These are phyloP conservation scores for Muntiacus reevesi DNA, from an alignment of 2,113 vertebrate genomes.

Conservation along the genomic window DNA sequence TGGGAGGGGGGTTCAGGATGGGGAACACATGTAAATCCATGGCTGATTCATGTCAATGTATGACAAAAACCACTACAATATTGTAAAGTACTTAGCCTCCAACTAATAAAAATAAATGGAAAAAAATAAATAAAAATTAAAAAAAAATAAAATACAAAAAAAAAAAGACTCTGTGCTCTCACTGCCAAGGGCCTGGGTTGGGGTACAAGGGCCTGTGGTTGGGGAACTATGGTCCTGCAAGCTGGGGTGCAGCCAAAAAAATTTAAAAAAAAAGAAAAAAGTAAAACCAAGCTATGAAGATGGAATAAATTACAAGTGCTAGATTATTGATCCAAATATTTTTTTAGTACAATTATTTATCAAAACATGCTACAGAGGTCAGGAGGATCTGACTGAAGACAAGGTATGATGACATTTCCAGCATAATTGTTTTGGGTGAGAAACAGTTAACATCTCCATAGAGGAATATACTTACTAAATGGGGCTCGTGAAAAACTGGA, in stretches of 20 bases:
- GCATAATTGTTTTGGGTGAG: background rate
- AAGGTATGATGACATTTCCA: background rate
- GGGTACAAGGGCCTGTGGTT: background rate
- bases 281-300: background rate
- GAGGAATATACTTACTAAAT: background rate
- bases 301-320: background rate
- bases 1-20: too few species aligned
- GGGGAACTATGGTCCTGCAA: background rate
- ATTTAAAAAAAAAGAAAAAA: background rate
- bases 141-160: too few species aligned
- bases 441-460: background rate
- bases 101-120: too few species aligned
- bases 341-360: background rate
- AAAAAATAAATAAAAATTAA: too few species aligned
- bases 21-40: too few species aligned
- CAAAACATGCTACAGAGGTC: background rate
- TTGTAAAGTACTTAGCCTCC: too few species aligned
- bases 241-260: background rate
- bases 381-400: background rate
- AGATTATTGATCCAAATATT: background rate
- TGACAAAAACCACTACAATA: too few species aligned
- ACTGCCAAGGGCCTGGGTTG: background rate
- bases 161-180: accelerated
- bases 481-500: background rate
- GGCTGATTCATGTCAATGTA: too few species aligned